These are phyloP conservation scores for Pica pica DNA, from an alignment of 2,113 vertebrate genomes.

Conservation along the genomic window DNA sequence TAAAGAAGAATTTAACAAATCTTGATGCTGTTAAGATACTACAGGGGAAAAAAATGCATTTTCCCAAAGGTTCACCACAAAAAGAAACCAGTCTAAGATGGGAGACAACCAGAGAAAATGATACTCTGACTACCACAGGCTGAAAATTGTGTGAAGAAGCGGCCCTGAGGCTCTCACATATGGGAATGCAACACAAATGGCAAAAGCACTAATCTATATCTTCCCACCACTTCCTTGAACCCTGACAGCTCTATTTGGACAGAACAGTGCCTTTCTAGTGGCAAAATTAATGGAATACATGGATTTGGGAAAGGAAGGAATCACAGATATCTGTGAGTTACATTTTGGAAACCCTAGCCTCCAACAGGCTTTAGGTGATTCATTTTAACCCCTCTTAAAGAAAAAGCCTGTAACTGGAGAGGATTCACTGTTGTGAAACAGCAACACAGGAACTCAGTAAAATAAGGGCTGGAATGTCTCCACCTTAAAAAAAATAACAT, in stretches of 20 bases:
- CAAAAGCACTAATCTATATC: not conserved
- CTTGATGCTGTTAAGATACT: not conserved
- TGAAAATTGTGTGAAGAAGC: not conserved
- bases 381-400: not conserved
- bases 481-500: not conserved
- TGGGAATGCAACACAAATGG: not conserved
- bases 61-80: not conserved
- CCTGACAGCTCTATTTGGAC: not conserved
- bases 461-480: not conserved
- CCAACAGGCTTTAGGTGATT: not conserved
- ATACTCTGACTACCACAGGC: not conserved
- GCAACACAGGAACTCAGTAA: not conserved
- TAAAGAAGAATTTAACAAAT: not conserved
- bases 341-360: not conserved
- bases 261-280: not conserved
- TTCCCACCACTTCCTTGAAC: not conserved
- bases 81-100: not conserved
- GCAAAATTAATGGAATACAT: not conserved
- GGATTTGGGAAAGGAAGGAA: not conserved
- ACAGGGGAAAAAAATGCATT: accelerated
- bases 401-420: not conserved
- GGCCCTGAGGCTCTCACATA: not conserved
- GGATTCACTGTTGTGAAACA: not conserved
- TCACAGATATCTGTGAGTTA: not conserved
- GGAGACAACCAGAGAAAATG: not conserved